Conservation (phyloP, 1,140 invertebrate genomes). For the Panagrolaimus sp. region DNA sequence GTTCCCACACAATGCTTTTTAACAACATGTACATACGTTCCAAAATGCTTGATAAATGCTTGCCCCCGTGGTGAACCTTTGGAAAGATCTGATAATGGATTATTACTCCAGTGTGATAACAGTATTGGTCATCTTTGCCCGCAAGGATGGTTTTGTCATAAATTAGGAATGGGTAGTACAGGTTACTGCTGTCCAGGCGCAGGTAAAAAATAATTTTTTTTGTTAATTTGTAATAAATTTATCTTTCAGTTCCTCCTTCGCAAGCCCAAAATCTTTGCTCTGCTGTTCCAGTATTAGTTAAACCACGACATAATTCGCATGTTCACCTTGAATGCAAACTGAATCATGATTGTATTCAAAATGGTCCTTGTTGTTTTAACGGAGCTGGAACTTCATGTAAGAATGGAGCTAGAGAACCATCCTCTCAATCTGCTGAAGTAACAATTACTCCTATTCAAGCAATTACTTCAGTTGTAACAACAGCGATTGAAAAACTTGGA, state of each 20-base stretch:
- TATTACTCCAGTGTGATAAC: constrained; percentile 32
- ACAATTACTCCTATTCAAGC: constrained; percentile 2
- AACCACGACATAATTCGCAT: background rate
- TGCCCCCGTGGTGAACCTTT: constrained; percentile 46
- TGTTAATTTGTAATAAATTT: too few relatives aligned
- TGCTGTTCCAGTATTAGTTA: constrained; percentile 25
- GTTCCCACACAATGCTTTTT: constrained; percentile 28
- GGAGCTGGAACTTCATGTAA: constrained; percentile 41
- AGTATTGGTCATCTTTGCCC: constrained; percentile 34
- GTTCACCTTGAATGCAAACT: constrained; percentile 26
- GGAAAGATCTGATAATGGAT: constrained; percentile 21
- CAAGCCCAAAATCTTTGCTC: constrained; percentile 30
- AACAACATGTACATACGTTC: constrained; percentile 29
- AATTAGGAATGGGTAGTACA: constrained; percentile 33
- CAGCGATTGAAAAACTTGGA: background rate
- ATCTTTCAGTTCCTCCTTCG: background rate
- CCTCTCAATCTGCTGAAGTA: background rate
- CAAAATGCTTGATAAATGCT: constrained; percentile 47
- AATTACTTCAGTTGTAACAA: background rate
- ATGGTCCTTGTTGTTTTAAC: constrained; percentile 45
- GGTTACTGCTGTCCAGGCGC: constrained; percentile 46
- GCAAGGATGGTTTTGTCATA: constrained; percentile 44
- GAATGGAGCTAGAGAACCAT: background rate
- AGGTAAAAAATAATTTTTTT: too few relatives aligned
- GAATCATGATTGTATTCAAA: constrained; percentile 28